These are phyloP conservation scores for Erpetoichthys calabaricus DNA, from an alignment of 2,797 vertebrate species.

Conservation along the genomic window DNA sequence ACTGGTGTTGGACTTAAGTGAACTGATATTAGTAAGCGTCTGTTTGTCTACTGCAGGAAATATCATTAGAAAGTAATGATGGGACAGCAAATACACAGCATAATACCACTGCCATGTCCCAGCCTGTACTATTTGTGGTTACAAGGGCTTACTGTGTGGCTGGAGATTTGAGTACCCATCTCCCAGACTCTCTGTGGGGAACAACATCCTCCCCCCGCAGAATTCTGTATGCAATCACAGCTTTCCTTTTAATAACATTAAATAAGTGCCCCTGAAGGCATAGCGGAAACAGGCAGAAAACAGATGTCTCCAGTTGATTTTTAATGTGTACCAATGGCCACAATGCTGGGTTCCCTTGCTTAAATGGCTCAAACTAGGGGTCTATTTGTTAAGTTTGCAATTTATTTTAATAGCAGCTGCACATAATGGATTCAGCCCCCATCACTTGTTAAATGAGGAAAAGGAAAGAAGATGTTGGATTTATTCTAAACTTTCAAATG, in stretches of 20 bases:
- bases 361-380: not conserved
- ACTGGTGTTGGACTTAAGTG: too few relatives aligned
- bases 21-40: too few relatives aligned
- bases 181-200: not conserved
- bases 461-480: too few relatives aligned
- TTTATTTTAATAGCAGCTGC: too few relatives aligned
- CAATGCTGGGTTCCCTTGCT: not conserved
- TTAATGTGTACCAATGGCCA: not conserved
- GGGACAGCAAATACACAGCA: too few relatives aligned
- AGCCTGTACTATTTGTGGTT: not conserved
- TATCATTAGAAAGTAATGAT: too few relatives aligned
- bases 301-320: slow-evolving; percentile 3
- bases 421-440: too few relatives aligned
- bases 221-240: not conserved
- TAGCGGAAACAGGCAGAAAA: not conserved
- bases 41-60: too few relatives aligned
- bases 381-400: not conserved
- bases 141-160: not conserved
- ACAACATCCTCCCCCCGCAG: not conserved
- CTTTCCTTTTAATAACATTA: slow-evolving; percentile 4
- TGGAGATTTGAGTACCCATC: not conserved
- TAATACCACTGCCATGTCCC: too few relatives aligned
- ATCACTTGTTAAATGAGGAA: too few relatives aligned
- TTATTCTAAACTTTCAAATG: too few relatives aligned
- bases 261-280: slow-evolving; percentile 1